Evolutionary conservation across 2,797 vertebrate species (phyloP).

Genomic region (Gobio occitaniae): DNA sequence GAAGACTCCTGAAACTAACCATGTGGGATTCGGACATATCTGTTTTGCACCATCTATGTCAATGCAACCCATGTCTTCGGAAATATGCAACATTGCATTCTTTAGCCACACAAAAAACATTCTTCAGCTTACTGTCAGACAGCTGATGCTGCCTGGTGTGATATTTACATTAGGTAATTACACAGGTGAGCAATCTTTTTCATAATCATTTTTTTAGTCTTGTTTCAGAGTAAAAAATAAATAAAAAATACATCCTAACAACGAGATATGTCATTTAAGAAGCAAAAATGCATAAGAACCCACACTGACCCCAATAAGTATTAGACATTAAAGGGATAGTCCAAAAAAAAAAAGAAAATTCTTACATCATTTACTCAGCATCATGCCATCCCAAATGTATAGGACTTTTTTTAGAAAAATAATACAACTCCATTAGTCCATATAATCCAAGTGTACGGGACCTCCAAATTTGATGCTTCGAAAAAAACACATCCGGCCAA

Average conservation of each 20-base stretch:
- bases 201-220: not conserved
- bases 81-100: not conserved
- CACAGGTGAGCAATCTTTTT: not conserved
- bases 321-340: not conserved
- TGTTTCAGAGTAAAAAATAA: not conserved
- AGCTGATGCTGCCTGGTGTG: not conserved
- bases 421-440: not conserved
- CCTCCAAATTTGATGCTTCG: not conserved
- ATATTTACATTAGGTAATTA: not conserved
- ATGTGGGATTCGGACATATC: not conserved
- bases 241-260: not conserved
- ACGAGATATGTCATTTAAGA: not conserved
- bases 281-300: not conserved
- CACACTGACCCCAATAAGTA: not conserved
- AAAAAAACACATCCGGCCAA: not conserved
- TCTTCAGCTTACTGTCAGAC: not conserved
- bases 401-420: not conserved
- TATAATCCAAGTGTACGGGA: not conserved
- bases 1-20: not conserved
- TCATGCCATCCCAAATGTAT: not conserved
- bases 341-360: not conserved
- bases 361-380: not conserved
- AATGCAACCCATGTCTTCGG: not conserved
- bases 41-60: slow-evolving; percentile 3
- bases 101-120: not conserved